Conservation (phyloP, 2,113 vertebrate genomes). For the Baryphthengus martii region DNA sequence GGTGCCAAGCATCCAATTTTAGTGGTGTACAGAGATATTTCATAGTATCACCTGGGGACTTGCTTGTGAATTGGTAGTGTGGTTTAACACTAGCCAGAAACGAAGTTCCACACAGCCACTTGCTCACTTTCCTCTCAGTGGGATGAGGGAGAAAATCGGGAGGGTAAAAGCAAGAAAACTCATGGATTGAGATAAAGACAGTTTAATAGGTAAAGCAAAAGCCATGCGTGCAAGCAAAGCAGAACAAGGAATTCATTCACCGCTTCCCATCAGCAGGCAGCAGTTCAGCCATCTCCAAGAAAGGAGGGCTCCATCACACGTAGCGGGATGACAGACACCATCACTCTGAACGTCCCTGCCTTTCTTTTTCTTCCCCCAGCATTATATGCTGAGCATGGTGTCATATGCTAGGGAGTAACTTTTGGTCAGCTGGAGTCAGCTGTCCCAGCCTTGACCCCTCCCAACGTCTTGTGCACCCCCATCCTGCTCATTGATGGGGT, state of each 20-base stretch:
- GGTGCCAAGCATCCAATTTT: background rate
- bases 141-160: no score
- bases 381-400: background rate
- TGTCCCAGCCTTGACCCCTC: background rate
- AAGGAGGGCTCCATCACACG: background rate
- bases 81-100: no score
- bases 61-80: background rate
- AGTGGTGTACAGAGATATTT: background rate
- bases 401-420: no score
- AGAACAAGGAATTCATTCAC: no score
- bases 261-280: no score
- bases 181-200: no score
- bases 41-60: background rate
- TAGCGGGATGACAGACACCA: background rate
- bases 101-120: no score
- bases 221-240: no score
- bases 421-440: background rate
- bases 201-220: no score
- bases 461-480: background rate
- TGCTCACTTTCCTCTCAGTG: no score
- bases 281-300: background rate
- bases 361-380: background rate
- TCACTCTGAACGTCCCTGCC: accelerated
- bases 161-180: no score
- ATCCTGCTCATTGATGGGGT: background rate